phyloP scores from a whole-genome alignment of 1,140 invertebrate genomes.

The Rhagoletis zephyria region DNA sequence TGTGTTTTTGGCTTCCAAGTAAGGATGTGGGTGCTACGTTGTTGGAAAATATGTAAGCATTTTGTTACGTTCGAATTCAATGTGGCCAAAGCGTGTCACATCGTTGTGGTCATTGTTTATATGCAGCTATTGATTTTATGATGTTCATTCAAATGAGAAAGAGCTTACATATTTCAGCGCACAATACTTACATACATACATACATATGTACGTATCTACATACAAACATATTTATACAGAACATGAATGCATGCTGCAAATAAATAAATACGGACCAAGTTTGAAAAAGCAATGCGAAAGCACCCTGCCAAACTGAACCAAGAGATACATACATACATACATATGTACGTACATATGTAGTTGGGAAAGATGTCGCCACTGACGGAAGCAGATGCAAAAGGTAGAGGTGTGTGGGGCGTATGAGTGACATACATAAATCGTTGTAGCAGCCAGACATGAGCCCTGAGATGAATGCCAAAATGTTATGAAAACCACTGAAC shows the following conservation, averaged over 20 bases:
- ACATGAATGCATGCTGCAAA: conserved; percentile 2
- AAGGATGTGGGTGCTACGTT: too few relatives aligned
- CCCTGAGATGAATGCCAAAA: too few relatives aligned
- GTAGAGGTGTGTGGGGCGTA: neutral
- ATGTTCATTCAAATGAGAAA: conserved; percentile 31
- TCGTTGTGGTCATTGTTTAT: conserved; percentile 1
- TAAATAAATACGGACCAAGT: neutral
- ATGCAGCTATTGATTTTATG: conserved; percentile 33
- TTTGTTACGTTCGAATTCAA: neutral
- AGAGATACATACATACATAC: neutral
- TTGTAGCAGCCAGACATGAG: too few relatives aligned
- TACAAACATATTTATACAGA: too few relatives aligned
- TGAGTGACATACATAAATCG: conserved; percentile 1
- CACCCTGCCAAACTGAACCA: neutral
- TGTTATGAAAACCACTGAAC: too few relatives aligned
- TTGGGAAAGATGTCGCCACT: neutral
- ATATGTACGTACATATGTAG: neutral
- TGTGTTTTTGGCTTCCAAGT: neutral
- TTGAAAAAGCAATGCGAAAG: neutral
- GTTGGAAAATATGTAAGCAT: neutral
- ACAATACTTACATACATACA: neutral
- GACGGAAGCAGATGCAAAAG: neutral
- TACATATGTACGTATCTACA: too few relatives aligned
- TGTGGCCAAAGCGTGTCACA: conserved; percentile 14
- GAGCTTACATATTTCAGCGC: neutral